Evolutionary conservation across 2,113 vertebrate genomes (phyloP).

Genomic region (Centropus bengalensis): DNA sequence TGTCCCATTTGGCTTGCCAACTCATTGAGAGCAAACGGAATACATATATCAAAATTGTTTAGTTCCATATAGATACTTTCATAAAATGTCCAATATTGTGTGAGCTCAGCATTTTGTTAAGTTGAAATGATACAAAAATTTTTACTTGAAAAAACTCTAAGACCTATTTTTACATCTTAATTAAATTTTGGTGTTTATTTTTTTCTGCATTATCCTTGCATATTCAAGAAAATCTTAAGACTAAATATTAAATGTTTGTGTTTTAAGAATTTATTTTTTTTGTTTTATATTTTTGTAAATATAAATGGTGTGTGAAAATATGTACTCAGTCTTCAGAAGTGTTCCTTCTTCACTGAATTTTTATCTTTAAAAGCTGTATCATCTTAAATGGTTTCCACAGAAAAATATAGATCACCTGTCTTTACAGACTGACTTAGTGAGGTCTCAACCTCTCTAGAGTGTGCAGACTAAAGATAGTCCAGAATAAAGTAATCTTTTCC

Average conservation of each 20-base stretch:
- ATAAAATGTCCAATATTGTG: neutral
- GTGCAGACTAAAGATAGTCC: too few relatives aligned
- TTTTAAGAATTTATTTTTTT: neutral
- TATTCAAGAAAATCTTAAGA: neutral
- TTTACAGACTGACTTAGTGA: too few relatives aligned
- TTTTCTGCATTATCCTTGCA: neutral
- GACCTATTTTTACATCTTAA: neutral
- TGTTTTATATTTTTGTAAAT: neutral
- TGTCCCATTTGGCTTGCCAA: neutral
- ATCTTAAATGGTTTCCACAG: too few relatives aligned
- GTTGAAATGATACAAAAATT: neutral
- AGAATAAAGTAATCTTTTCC: neutral
- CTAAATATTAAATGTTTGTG: neutral
- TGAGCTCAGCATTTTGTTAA: neutral
- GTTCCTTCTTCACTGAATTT: neutral
- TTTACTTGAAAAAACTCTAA: neutral
- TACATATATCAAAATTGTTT: neutral
- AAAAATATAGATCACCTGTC: too few relatives aligned
- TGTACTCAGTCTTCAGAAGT: neutral
- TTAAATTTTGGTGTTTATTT: neutral
- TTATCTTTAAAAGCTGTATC: too few relatives aligned
- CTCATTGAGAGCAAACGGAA: neutral
- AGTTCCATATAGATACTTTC: neutral
- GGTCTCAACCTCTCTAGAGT: too few relatives aligned
- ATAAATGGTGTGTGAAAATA: neutral